These are phyloP conservation scores for Netelia melanura DNA, from an alignment of 2,888 invertebrate genomes.

Conservation along the genomic window DNA sequence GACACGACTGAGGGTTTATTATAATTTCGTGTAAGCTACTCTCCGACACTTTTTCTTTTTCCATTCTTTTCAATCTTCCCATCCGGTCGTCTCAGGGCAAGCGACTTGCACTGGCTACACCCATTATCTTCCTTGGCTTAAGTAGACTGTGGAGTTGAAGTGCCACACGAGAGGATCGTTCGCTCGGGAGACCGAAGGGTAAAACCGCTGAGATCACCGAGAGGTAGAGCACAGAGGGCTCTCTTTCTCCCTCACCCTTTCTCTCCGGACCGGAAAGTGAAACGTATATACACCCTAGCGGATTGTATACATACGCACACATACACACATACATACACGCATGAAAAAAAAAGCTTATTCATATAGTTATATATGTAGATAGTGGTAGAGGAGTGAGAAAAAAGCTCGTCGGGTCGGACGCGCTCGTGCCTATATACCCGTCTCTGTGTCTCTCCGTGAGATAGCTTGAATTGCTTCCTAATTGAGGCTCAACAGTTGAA, in stretches of 20 bases:
- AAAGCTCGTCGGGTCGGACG: slow-evolving; percentile 46
- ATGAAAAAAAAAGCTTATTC: neutral
- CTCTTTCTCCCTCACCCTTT: slow-evolving; percentile 20
- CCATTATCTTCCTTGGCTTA: slow-evolving; percentile 45
- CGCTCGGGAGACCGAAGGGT: slow-evolving; percentile 42
- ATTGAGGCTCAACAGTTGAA: slow-evolving; percentile 68
- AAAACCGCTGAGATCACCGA: slow-evolving; percentile 57
- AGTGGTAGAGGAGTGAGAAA: slow-evolving; percentile 10
- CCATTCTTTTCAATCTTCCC: slow-evolving; percentile 10
- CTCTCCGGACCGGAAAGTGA: slow-evolving; percentile 24
- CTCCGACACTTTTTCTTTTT: neutral
- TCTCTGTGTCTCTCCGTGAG: slow-evolving; percentile 53
- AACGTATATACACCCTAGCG: slow-evolving; percentile 25
- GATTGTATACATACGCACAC: slow-evolving; percentile 1
- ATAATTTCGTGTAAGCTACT: slow-evolving; percentile 12
- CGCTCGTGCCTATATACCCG: slow-evolving; percentile 24
- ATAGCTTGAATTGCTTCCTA: slow-evolving; percentile 65
- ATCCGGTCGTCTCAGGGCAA: neutral
- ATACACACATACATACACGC: neutral
- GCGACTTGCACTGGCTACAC: slow-evolving; percentile 13
- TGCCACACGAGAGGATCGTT: slow-evolving; percentile 50
- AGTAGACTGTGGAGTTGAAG: slow-evolving; percentile 61
- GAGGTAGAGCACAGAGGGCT: slow-evolving; percentile 17
- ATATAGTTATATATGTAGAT: neutral
- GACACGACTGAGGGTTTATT: neutral